Evolutionary conservation across 2,888 invertebrate genomes (phyloP).

Genomic region (Orchesellides sinensis): DNA sequence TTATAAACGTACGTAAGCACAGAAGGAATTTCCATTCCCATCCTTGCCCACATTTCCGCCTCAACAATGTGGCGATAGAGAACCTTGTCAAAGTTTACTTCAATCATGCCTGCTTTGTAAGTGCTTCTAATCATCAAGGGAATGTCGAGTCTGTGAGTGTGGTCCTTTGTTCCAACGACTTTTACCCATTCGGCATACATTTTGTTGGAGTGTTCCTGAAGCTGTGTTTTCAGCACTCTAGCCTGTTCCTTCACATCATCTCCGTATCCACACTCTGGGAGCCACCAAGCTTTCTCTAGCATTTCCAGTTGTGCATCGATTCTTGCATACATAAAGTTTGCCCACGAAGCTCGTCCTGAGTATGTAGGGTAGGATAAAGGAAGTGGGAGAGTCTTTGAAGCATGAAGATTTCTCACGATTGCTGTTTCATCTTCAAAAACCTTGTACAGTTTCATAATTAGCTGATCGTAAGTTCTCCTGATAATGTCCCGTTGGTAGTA

Average conservation of each 20-base stretch:
- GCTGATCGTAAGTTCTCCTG: constrained; percentile 77
- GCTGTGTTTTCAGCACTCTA: constrained; percentile 76
- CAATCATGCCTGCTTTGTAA: constrained; percentile 69
- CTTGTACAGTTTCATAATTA: constrained; percentile 81
- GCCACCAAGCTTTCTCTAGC: constrained; percentile 82
- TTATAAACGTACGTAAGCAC: constrained; percentile 60
- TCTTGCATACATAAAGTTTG: constrained; percentile 68
- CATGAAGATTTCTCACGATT: constrained; percentile 78
- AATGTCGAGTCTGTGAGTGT: constrained; percentile 79
- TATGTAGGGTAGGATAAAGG: constrained; percentile 64
- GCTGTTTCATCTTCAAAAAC: constrained; percentile 84
- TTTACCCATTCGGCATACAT: constrained; percentile 79
- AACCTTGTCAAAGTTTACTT: constrained; percentile 79
- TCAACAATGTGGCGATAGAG: constrained; percentile 69
- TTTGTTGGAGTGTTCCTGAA: constrained; percentile 77
- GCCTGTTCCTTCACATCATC: constrained; percentile 82
- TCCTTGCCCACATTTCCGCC: constrained; percentile 72
- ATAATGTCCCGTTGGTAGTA: constrained; percentile 85
- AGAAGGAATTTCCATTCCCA: constrained; percentile 69
- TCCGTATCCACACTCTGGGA: constrained; percentile 85
- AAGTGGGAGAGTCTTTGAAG: constrained; percentile 64
- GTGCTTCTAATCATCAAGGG: constrained; percentile 86
- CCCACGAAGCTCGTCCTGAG: constrained; percentile 70
- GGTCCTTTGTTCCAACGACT: constrained; percentile 74
- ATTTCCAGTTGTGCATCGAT: constrained; percentile 76